Conservation (phyloP, 2,797 vertebrate species). For the Lates japonicus region DNA sequence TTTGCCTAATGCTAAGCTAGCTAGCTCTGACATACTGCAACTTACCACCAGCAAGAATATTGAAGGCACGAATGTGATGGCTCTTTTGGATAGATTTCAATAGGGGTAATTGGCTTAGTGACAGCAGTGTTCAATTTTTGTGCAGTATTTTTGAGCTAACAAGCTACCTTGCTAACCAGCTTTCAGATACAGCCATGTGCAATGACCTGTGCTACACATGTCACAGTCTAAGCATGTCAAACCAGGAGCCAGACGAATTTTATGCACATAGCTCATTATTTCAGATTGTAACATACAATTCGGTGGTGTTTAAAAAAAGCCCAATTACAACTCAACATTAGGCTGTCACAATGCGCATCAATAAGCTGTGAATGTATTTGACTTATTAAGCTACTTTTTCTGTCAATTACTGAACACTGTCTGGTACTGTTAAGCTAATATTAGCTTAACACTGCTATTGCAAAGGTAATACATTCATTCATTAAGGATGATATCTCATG, state of each 20-base stretch:
- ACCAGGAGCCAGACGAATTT: constrained; percentile 57
- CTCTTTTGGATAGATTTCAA: constrained; percentile 54
- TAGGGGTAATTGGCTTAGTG: constrained; percentile 65
- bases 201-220: constrained; percentile 67
- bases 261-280: constrained; percentile 77
- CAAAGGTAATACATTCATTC: not conserved
- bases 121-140: constrained; percentile 53
- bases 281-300: constrained; percentile 61
- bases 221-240: constrained; percentile 69
- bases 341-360: constrained; percentile 59
- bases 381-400: constrained; percentile 41
- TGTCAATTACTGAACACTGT: constrained; percentile 44
- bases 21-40: constrained; percentile 11
- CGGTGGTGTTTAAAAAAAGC: constrained; percentile 50
- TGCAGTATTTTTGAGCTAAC: constrained; percentile 59
- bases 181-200: constrained; percentile 65
- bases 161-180: constrained; percentile 74
- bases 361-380: constrained; percentile 22
- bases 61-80: constrained; percentile 5
- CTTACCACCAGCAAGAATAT: not conserved
- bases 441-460: constrained; percentile 1
- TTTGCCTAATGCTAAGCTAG: not conserved
- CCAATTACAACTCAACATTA: constrained; percentile 58
- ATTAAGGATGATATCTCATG: constrained; percentile 15
- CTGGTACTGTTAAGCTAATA: constrained; percentile 20